Conservation (phyloP, 53 echinoderm and acorn worm genomes). For the Arbacia lixula region DNA sequence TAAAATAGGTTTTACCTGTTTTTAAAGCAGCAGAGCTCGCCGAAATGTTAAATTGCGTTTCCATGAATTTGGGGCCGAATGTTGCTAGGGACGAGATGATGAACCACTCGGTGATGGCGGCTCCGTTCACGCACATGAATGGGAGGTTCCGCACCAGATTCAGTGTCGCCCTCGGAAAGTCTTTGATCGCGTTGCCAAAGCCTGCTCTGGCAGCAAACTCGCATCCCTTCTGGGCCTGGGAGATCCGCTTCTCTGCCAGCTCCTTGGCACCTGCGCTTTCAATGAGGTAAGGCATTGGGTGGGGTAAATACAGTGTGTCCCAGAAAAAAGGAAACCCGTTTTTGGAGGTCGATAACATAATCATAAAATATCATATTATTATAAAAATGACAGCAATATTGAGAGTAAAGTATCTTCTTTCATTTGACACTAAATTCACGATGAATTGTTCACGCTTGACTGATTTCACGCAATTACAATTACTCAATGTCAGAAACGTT, state of each 20-base stretch:
- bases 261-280: conserved; percentile 77
- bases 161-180: conserved; percentile 78
- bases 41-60: conserved; percentile 87
- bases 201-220: conserved; percentile 74
- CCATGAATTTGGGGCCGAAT: conserved; percentile 97
- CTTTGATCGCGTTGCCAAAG: conserved; percentile 73
- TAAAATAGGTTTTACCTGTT: conserved; percentile 79
- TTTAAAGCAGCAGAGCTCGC: conserved; percentile 80
- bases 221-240: conserved; percentile 81
- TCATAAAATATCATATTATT: too few species aligned
- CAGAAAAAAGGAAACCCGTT: too few species aligned
- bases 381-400: too few species aligned
- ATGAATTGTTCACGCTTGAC: too few species aligned
- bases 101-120: conserved; percentile 87
- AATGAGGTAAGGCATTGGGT: too few species aligned
- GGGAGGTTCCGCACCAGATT: conserved; percentile 82
- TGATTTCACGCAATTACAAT: too few species aligned
- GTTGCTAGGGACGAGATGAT: conserved; percentile 82
- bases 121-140: conserved; percentile 85
- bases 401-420: too few species aligned
- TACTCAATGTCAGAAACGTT: too few species aligned
- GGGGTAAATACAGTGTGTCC: too few species aligned
- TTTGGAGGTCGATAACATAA: too few species aligned
- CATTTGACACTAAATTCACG: too few species aligned
- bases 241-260: conserved; percentile 64